phyloP scores from a whole-genome alignment of 2,888 invertebrate species.

The Chouioia cunea region DNA sequence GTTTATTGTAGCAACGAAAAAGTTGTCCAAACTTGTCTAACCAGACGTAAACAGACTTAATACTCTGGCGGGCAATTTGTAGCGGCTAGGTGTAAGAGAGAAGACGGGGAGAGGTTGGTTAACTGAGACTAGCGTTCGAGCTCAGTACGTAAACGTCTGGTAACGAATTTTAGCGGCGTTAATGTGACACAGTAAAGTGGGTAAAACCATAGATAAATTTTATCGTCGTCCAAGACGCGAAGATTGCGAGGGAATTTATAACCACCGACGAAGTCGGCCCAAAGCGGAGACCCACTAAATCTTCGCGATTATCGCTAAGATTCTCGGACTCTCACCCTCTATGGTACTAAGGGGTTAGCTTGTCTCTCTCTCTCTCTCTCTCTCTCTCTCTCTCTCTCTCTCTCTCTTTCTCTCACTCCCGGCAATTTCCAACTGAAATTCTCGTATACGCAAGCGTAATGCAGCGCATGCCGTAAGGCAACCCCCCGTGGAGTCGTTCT shows the following conservation, averaged over 20 bases:
- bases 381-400: conserved; percentile 10
- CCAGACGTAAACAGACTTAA: conserved; percentile 36
- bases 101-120: conserved; percentile 4
- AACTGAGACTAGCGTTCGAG: conserved; percentile 37
- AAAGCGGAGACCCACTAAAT: conserved; percentile 50
- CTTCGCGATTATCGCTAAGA: conserved; percentile 54
- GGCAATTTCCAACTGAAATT: conserved; percentile 37
- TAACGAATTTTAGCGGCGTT: conserved; percentile 49
- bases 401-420: conserved; percentile 8
- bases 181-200: conserved; percentile 52
- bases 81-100: conserved; percentile 9
- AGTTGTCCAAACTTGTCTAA: conserved; percentile 22
- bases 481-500: too few species aligned
- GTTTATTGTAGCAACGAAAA: conserved; percentile 1
- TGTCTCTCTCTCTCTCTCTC: neutral
- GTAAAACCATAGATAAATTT: conserved; percentile 54
- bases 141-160: conserved; percentile 43
- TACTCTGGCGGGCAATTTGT: conserved; percentile 38
- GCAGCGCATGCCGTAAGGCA: too few species aligned
- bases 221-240: conserved; percentile 55
- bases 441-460: conserved; percentile 18
- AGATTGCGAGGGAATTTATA: conserved; percentile 56
- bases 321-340: conserved; percentile 50
- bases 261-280: conserved; percentile 49
- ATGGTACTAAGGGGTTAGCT: conserved; percentile 48